Evolutionary conservation across 2,888 invertebrate genomes (phyloP).

Genomic region (Minunthozetes semirufus): DNA sequence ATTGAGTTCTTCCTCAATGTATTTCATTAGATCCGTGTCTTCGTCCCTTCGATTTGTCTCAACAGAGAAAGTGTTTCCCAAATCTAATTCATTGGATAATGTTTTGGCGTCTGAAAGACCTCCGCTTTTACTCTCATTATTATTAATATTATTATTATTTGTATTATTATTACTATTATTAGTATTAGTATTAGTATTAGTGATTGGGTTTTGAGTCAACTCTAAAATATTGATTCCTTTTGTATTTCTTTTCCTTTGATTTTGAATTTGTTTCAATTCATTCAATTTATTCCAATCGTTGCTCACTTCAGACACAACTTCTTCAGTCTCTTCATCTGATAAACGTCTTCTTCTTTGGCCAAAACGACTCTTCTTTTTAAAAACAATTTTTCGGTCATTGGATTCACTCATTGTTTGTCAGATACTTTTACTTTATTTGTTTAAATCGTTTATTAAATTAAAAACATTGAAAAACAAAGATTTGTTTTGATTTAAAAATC

Average conservation of each 20-base stretch:
- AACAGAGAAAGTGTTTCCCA: slow-evolving; percentile 94
- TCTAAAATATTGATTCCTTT: slow-evolving; percentile 35
- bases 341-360: background rate
- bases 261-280: slow-evolving; percentile 28
- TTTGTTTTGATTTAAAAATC: too few relatives aligned
- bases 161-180: background rate
- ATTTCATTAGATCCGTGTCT: slow-evolving; percentile 92
- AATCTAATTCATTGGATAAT: slow-evolving; percentile 54
- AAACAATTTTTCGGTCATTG: slow-evolving; percentile 11
- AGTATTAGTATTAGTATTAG: background rate
- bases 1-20: slow-evolving; percentile 77
- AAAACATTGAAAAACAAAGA: too few relatives aligned
- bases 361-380: slow-evolving; percentile 32
- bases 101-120: slow-evolving; percentile 33
- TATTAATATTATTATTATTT: slow-evolving; percentile 4
- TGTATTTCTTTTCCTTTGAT: background rate
- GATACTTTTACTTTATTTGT: too few relatives aligned
- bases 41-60: slow-evolving; percentile 97
- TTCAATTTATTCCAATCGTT: slow-evolving; percentile 33
- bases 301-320: background rate
- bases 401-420: background rate
- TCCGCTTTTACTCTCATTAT: background rate
- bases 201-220: slow-evolving; percentile 16
- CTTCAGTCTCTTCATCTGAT: slow-evolving; percentile 1
- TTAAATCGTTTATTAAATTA: too few relatives aligned